phyloP scores from a whole-genome alignment of 2,113 vertebrate genomes.

The Ancistrus triradiatus region DNA sequence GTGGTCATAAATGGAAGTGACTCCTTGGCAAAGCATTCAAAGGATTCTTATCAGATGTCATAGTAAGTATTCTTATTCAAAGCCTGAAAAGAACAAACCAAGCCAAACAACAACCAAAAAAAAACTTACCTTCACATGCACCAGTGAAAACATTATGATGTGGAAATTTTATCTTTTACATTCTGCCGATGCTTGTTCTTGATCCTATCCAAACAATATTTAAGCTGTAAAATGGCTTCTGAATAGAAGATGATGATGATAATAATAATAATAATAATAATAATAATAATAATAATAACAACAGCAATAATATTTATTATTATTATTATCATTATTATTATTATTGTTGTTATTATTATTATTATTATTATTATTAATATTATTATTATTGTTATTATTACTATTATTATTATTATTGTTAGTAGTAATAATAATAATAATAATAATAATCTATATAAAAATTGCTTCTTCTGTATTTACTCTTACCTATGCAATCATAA shows the following conservation, averaged over 20 bases:
- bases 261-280: too few species aligned
- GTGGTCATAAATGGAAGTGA: slow-evolving; percentile 83
- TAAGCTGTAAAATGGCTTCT: slow-evolving; percentile 9
- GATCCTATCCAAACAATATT: slow-evolving; percentile 10
- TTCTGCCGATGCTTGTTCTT: slow-evolving; percentile 8
- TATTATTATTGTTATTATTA: too few species aligned
- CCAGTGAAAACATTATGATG: slow-evolving; percentile 44
- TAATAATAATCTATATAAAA: too few species aligned
- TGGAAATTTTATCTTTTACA: slow-evolving; percentile 25
- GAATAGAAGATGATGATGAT: slow-evolving; percentile 13
- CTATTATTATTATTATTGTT: too few species aligned
- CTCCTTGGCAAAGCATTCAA: slow-evolving; percentile 89
- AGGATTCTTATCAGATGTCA: slow-evolving; percentile 81
- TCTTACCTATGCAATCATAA: too few species aligned
- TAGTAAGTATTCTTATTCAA: slow-evolving; percentile 94
- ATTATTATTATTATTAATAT: too few species aligned
- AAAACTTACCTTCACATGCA: slow-evolving; percentile 40
- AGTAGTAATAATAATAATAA: too few species aligned
- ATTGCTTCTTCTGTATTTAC: too few species aligned
- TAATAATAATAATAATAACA: too few species aligned
- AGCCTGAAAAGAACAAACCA: slow-evolving; percentile 71
- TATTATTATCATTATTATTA: too few species aligned
- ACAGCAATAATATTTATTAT: too few species aligned
- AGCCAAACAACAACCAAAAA: slow-evolving; percentile 44
- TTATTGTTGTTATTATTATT: too few species aligned